These are phyloP conservation scores for Pantelozetes paolii DNA, from an alignment of 2,888 invertebrate genomes.

Conservation along the genomic window DNA sequence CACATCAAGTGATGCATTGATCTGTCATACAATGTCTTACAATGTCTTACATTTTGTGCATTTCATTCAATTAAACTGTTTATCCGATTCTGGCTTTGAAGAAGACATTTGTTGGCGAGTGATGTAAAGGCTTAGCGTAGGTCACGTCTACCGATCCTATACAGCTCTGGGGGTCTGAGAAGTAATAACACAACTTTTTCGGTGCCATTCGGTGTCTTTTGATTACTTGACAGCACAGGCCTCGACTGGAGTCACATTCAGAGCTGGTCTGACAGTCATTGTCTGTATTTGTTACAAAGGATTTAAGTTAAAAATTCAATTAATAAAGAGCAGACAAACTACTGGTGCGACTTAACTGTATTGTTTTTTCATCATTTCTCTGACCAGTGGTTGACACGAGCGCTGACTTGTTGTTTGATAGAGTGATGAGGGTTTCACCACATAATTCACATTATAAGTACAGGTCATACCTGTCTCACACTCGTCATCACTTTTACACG, in stretches of 20 bases:
- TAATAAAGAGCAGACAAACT: not conserved
- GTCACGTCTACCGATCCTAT: constrained; percentile 67
- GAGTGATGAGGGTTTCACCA: constrained; percentile 58
- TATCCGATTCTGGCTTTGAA: constrained; percentile 46
- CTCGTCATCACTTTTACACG: constrained; percentile 75
- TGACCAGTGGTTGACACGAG: constrained; percentile 21
- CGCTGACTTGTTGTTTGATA: not conserved
- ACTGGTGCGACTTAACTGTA: constrained; percentile 57
- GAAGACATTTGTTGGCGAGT: constrained; percentile 42
- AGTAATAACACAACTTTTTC: constrained; percentile 82
- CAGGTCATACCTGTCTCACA: constrained; percentile 78
- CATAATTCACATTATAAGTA: constrained; percentile 59
- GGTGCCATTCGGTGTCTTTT: constrained; percentile 77
- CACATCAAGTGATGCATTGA: too few relatives aligned
- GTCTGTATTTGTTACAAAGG: constrained; percentile 55
- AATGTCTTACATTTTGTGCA: too few relatives aligned
- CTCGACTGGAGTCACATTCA: constrained; percentile 78
- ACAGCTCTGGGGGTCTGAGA: constrained; percentile 81
- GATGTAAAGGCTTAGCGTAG: constrained; percentile 37
- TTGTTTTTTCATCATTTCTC: constrained; percentile 62
- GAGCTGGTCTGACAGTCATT: constrained; percentile 75
- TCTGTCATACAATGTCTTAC: too few relatives aligned
- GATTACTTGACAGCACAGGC: constrained; percentile 80
- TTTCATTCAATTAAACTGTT: not conserved
- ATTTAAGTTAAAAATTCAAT: not conserved